A percentile compares a stretch with the other conserved stretches of the same genome.
Conservation (phyloP, 2,888 invertebrate genomes). For the Drosophila demipolita region DNA sequence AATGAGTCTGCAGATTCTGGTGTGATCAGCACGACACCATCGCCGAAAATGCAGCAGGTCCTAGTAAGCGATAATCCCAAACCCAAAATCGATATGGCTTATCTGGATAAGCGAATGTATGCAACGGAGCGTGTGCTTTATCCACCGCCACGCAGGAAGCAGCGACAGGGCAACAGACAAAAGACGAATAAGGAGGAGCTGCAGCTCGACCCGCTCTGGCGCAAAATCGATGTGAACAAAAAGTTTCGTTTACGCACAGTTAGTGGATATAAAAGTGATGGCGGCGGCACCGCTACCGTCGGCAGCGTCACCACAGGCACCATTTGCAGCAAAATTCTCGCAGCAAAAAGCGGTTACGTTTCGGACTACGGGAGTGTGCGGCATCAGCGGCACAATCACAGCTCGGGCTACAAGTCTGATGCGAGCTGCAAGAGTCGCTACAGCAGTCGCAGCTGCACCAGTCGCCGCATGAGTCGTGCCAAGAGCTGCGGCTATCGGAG, state of each 20-base stretch:
- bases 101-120: slow-evolving; percentile 89
- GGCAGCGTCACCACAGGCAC: slow-evolving; percentile 81
- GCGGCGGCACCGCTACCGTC: slow-evolving; percentile 73
- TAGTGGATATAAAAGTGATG: slow-evolving; percentile 88
- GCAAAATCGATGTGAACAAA: slow-evolving; percentile 88
- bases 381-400: slow-evolving; percentile 74
- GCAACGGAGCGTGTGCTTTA: slow-evolving; percentile 91
- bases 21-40: slow-evolving; percentile 87
- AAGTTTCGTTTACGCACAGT: slow-evolving; percentile 87
- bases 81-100: slow-evolving; percentile 83
- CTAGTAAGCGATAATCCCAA: slow-evolving; percentile 64
- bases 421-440: slow-evolving; percentile 88
- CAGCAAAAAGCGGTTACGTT: slow-evolving; percentile 86
- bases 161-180: slow-evolving; percentile 86
- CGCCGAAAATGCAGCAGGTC: slow-evolving; percentile 87
- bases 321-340: slow-evolving; percentile 84
- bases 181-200: slow-evolving; percentile 86
- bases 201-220: slow-evolving; percentile 88
- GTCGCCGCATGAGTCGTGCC: slow-evolving; percentile 86
- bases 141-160: slow-evolving; percentile 91
- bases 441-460: slow-evolving; percentile 87
- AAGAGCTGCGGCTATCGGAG: slow-evolving; percentile 84
- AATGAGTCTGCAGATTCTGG: slow-evolving; percentile 94
- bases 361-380: slow-evolving; percentile 86
- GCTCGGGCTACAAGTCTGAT: slow-evolving; percentile 88